Conservation (phyloP, 2,113 vertebrate genomes). For the Mirounga angustirostris region DNA sequence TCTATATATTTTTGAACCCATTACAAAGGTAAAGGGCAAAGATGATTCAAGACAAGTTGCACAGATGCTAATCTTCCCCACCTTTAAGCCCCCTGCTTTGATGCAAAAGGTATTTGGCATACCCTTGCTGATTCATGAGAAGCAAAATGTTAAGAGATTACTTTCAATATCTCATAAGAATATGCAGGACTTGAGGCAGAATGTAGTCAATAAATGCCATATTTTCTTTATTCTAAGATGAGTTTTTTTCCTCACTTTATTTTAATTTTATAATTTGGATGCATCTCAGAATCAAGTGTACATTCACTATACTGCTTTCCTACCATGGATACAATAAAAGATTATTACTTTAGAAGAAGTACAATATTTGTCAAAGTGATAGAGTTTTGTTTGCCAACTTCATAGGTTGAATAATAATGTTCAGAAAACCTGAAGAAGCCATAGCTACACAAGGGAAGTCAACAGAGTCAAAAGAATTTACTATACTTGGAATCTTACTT, state of each 20-base stretch:
- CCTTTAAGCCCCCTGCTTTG: background rate
- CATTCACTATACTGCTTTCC: background rate
- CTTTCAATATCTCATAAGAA: background rate
- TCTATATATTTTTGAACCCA: background rate
- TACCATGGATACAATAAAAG: background rate
- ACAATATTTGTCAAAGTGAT: background rate
- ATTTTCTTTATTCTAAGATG: slow-evolving; percentile 1
- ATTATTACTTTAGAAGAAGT: background rate
- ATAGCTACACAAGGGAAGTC: background rate
- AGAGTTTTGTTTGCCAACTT: background rate
- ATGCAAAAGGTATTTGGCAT: background rate
- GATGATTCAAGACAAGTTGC: background rate
- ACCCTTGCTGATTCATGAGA: background rate
- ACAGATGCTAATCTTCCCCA: background rate
- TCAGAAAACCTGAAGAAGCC: background rate
- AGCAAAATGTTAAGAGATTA: background rate
- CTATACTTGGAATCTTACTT: background rate
- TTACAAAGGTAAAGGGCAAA: background rate
- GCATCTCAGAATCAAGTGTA: background rate
- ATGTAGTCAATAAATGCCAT: background rate
- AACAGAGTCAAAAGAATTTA: background rate
- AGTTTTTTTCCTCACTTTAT: background rate
- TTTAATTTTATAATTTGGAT: slow-evolving; percentile 21
- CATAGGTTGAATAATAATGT: background rate
- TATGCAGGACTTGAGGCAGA: background rate